phyloP scores from a whole-genome alignment of 37 sponge, comb jelly and placozoan species.

The Eunapius fragilis region DNA sequence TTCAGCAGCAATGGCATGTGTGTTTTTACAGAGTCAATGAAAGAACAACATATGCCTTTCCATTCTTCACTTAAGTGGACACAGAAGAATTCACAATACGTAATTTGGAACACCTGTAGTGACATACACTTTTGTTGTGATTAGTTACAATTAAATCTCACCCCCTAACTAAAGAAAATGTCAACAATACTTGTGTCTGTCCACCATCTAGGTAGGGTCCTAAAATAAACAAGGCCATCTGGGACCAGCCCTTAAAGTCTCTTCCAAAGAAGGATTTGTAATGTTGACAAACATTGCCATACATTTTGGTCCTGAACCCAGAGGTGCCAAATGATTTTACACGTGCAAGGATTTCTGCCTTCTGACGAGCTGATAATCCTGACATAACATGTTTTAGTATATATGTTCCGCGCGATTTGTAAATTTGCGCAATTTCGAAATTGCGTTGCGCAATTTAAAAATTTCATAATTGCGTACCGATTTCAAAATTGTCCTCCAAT shows the following conservation, averaged over 20 bases:
- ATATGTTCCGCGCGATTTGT: too few relatives aligned
- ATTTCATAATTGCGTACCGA: too few relatives aligned
- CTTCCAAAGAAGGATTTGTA: conserved; percentile 25
- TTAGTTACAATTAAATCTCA: too few relatives aligned
- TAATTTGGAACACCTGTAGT: conserved; percentile 10
- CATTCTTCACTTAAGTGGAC: not conserved
- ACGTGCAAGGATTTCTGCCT: conserved; percentile 18
- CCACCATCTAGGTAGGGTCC: not conserved
- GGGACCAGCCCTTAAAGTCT: conserved; percentile 24
- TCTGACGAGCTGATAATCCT: not conserved
- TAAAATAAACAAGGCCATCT: conserved; percentile 38
- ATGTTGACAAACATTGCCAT: conserved; percentile 11
- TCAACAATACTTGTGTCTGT: conserved; percentile 6
- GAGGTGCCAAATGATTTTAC: conserved; percentile 14
- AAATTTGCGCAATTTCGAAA: too few relatives aligned
- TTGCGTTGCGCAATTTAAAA: too few relatives aligned
- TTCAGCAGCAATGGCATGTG: not conserved
- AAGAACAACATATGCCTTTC: not conserved
- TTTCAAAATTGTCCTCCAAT: too few relatives aligned
- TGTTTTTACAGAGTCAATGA: conserved; percentile 11
- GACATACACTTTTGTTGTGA: too few relatives aligned
- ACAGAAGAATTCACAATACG: not conserved
- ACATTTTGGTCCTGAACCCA: conserved; percentile 3
- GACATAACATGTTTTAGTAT: not conserved
- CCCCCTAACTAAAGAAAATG: not conserved